Base-by-base conservation (phyloP, 2,888 invertebrate genomes). In the Nymphalis c-album region DNA sequence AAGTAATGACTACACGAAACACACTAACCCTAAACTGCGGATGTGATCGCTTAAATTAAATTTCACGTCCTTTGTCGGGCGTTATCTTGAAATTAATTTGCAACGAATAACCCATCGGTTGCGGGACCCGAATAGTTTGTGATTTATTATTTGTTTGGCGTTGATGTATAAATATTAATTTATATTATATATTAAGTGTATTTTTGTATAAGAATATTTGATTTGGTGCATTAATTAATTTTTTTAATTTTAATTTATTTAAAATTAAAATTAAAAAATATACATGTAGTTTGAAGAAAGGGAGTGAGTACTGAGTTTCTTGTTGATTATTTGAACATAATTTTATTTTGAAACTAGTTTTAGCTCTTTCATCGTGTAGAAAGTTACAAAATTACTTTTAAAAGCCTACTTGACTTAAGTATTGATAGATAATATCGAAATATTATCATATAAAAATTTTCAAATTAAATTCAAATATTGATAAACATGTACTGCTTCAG, bases 81-180 rank as follows among this genome's bases (percentile, higher is more conserved):
- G 85, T 82, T 87, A 83, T 85, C 87, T 78, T 74, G 73, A 81
- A 86, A 86, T 87, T 86, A 87, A 86, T 87, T 86, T 79, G 75
- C 74, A 80, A 81, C 82, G 78, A 82, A 78, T 81, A 74, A 71
- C 73, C 65, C 71, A 73, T 63, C 58, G 71, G 62, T 31, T 70
- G 60, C 60, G 66, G 68, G 71, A 51, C 63, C 68, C 55, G 64
- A 64, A 77, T 79, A 79, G 78, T 81, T 78, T 75, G 68, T 83
- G 80, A 83, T 83, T 81, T 83, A 83, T 79, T 58, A 71, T 72
- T 75, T 75, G 71, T 71, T 71, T 68, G 60, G 20, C 18, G 16
- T 47, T 46, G 31, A 31, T 31, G 46, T 65, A 31, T 35, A 20
- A 35, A 18, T 35, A 65, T 53, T 60, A 31, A 51, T 55, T 17